Base-by-base conservation (phyloP, 2,888 invertebrate genomes). In the Oxyscelio sp. region DNA sequence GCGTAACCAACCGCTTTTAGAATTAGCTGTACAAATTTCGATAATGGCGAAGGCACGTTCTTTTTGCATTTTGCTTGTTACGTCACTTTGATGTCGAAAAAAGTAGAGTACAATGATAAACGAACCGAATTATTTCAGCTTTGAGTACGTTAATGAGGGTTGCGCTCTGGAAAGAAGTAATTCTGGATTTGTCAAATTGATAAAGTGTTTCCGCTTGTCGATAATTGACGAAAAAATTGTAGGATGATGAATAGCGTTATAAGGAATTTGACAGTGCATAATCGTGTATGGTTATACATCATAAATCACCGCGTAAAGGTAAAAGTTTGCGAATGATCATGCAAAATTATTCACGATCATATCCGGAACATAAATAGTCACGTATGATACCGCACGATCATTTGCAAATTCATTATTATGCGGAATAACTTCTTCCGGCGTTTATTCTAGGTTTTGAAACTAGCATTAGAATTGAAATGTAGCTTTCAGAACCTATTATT, bases 321-420 rank as follows among this genome's bases (percentile, higher is more conserved):
- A 31, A 58, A 58, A 48, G 21, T 71, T 54, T n/a, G 58, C 54
- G 15, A 31, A 48, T 22, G 70, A 58, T 71, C 70, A 48, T 71
- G 58, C 70, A 71, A 71, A 71, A 58, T 71, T 71, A 58, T 71
- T 58, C 70, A 71, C 43, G 58, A 58, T 58, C 45, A 48, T 43
- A 56, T 19, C 27, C n/a, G 27, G 54, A 56, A 19, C 21, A 45
- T 58, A 45, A 58, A 58, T 71, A 40, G 68, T 40, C 68, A 68
- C 54, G 54, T 54, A 43, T 66, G 52, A 22, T 52, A 22, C 5
- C 22, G 19, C 34, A n/a, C 50, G 50, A 68, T 43, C 50, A 54
- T 43, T 54, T 43, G 48, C 22, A 52, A 66, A 66, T 58, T 58
- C 70, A 58, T 58, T 58, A 34, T 58, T 58, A 58, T 45, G 58